Conservation (phyloP, 2,797 vertebrate species). For the Macropus fuliginosus region DNA sequence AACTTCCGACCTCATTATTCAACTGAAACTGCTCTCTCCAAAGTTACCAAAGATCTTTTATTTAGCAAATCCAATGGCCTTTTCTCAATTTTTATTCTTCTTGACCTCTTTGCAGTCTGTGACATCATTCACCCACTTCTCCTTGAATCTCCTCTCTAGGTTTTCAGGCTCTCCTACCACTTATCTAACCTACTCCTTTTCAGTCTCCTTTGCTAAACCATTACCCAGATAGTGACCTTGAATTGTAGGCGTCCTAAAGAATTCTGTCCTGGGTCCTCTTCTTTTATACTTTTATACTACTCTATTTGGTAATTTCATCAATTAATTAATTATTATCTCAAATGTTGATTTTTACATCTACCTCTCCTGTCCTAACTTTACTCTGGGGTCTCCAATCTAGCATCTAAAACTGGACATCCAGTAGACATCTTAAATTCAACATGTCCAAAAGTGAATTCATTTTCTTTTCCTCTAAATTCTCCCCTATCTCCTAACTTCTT, state of each 20-base stretch:
- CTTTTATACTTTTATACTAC: background rate
- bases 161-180: background rate
- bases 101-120: background rate
- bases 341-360: background rate
- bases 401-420: no score
- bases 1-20: background rate
- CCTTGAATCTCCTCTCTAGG: background rate
- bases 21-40: background rate
- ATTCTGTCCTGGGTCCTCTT: background rate
- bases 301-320: background rate
- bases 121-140: background rate
- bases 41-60: background rate
- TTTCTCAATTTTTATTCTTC: background rate
- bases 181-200: background rate
- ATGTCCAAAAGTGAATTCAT: no score
- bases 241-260: no score
- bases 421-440: no score
- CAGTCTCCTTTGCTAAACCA: background rate
- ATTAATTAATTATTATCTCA: background rate
- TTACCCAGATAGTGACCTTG: background rate
- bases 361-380: no score
- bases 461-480: no score
- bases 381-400: no score
- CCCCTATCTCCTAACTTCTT: background rate
- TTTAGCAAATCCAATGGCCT: background rate